These are phyloP conservation scores for Tubiluchus corallicola DNA, from an alignment of 2,888 invertebrate genomes.

Conservation along the genomic window DNA sequence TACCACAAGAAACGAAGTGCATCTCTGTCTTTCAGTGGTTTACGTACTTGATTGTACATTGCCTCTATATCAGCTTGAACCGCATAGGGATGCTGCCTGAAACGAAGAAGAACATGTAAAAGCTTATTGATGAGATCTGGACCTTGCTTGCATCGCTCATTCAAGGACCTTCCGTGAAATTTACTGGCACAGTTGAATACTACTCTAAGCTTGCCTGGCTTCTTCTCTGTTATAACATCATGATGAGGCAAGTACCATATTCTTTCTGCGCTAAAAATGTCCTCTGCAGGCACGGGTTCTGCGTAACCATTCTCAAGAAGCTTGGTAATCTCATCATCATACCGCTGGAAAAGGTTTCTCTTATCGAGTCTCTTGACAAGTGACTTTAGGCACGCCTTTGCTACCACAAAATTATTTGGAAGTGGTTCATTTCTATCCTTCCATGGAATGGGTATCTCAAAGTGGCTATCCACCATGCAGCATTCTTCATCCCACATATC, in stretches of 20 bases:
- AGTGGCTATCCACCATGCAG: background rate
- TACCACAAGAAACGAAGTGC: slow-evolving; percentile 8
- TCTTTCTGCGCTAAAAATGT: background rate
- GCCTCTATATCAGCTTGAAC: slow-evolving; percentile 7
- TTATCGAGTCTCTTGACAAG: background rate
- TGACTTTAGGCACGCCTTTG: background rate
- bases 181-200: slow-evolving; percentile 7
- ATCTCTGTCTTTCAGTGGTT: slow-evolving; percentile 7
- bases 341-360: background rate
- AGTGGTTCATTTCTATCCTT: slow-evolving; percentile 1
- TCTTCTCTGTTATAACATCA: background rate
- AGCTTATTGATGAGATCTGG: slow-evolving; percentile 10
- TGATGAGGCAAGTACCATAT: background rate
- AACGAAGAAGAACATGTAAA: slow-evolving; percentile 7
- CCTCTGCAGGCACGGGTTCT: background rate
- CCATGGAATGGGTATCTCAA: background rate
- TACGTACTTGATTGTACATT: slow-evolving; percentile 11
- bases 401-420: background rate
- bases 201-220: background rate
- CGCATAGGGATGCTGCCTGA: too few species aligned
- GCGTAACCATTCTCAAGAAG: background rate
- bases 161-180: slow-evolving; percentile 5
- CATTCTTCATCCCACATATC: background rate
- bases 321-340: background rate
- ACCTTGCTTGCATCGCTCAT: slow-evolving; percentile 9